phyloP scores from a whole-genome alignment of 2,113 vertebrate genomes.

The Protobothrops flavoviridis region DNA sequence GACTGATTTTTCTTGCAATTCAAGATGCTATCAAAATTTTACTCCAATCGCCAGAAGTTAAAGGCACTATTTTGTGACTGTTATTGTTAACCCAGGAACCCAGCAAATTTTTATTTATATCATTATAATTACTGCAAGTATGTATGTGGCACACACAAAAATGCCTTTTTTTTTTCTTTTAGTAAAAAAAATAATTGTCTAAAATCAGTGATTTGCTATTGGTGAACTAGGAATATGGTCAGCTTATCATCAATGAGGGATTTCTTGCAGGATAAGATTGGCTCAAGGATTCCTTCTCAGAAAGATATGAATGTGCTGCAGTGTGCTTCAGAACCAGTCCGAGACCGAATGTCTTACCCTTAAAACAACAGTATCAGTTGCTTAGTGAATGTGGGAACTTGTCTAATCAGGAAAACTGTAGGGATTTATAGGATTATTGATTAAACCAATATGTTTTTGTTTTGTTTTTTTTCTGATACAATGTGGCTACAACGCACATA shows the following conservation, averaged over 20 bases:
- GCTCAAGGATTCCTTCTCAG: neutral
- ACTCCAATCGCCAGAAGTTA: neutral
- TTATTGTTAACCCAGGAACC: neutral
- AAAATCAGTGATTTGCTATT: neutral
- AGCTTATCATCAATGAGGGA: neutral
- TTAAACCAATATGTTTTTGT: neutral
- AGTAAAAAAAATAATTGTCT: neutral
- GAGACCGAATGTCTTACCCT: neutral
- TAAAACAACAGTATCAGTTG: neutral
- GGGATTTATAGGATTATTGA: neutral
- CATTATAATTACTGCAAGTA: neutral
- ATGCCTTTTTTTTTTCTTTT: neutral
- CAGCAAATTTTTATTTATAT: neutral
- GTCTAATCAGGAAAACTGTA: neutral
- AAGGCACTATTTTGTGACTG: neutral
- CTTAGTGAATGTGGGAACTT: neutral
- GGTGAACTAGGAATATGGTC: neutral
- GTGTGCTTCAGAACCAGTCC: neutral
- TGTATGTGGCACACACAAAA: neutral
- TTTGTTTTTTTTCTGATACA: neutral
- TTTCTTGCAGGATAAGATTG: neutral
- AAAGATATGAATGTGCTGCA: neutral
- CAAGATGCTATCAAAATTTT: neutral
- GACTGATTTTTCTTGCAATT: neutral
- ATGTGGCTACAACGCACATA: neutral